These are phyloP conservation scores for Aphyosemion australe DNA, from an alignment of 2,113 vertebrate genomes.

Conservation along the genomic window DNA sequence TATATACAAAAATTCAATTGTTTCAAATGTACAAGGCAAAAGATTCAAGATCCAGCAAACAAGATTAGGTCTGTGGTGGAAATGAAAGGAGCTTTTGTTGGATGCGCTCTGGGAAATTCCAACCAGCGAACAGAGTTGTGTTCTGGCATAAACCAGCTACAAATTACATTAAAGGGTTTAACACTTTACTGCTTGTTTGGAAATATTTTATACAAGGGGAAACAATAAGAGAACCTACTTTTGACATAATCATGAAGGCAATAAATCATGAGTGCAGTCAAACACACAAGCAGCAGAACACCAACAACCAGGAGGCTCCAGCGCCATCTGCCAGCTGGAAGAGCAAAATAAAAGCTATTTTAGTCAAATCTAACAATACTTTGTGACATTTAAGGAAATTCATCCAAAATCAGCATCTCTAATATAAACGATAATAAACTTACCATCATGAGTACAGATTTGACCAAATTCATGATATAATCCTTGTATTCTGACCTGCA, in stretches of 20 bases:
- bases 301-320: constrained; percentile 73
- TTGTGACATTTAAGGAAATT: background rate
- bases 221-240: constrained; percentile 74
- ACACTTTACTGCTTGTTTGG: no score
- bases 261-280: constrained; percentile 67
- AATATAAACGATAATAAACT: constrained; percentile 32
- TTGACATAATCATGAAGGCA: constrained; percentile 73
- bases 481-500: constrained; percentile 65
- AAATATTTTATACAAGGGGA: background rate
- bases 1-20: background rate
- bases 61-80: background rate
- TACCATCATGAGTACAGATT: constrained; percentile 67
- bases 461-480: constrained; percentile 55
- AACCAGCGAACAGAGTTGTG: background rate
- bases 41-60: background rate
- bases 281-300: constrained; percentile 62
- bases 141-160: constrained; percentile 1
- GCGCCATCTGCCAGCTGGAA: constrained; percentile 66
- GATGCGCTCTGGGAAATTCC: background rate
- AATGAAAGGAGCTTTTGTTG: constrained; percentile 32
- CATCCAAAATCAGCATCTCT: background rate
- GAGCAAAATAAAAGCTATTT: background rate
- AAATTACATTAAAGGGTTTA: background rate
- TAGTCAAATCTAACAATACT: background rate
- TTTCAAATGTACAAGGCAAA: background rate